Conservation (phyloP, 2,888 invertebrate species). For the Idaea biselata region DNA sequence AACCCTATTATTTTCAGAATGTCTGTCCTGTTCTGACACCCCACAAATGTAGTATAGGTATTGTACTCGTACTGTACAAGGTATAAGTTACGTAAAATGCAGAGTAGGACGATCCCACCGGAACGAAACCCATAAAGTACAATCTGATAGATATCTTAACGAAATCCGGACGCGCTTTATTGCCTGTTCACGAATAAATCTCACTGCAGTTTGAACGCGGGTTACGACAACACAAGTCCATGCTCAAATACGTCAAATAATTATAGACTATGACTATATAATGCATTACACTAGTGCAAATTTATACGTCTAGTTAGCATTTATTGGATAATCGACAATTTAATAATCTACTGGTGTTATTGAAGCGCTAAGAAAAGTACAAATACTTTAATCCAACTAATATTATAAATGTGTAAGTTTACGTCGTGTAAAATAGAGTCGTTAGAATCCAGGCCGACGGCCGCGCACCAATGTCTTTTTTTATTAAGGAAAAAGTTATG, state of each 20-base stretch:
- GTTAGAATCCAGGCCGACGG: too few species aligned
- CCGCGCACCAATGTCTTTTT: too few species aligned
- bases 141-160: not conserved
- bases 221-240: not conserved
- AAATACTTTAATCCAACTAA: too few species aligned
- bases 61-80: not conserved
- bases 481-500: too few species aligned
- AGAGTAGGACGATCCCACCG: not conserved
- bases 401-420: too few species aligned
- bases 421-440: too few species aligned
- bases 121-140: not conserved
- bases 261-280: not conserved
- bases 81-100: not conserved
- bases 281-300: conserved; percentile 6
- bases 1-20: too few species aligned
- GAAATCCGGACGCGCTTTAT: not conserved
- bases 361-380: too few species aligned
- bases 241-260: conserved; percentile 1
- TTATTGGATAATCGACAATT: not conserved
- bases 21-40: too few species aligned
- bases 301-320: not conserved
- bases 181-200: not conserved
- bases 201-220: too few species aligned
- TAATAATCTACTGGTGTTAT: too few species aligned
- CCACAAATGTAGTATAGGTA: too few species aligned